Percentiles rank a stretch among this genome's conserved stretches.
Conservation (phyloP, 2,113 vertebrate genomes). For the Felis catus region DNA sequence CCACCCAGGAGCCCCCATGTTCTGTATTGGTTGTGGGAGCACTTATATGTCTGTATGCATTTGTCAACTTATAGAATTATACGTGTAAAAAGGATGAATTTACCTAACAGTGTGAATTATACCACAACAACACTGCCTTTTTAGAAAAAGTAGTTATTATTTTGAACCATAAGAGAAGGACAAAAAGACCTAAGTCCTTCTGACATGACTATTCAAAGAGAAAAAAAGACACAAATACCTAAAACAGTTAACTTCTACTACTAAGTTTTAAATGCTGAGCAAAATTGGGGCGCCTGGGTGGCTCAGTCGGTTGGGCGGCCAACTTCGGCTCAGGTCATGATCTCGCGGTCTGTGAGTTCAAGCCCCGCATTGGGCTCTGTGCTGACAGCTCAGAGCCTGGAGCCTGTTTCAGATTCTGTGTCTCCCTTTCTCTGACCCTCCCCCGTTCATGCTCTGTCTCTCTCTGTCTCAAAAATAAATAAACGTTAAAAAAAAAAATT, state of each 20-base stretch:
- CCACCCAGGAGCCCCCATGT: too few species aligned
- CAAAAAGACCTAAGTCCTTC: background rate
- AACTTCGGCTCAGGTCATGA: too few species aligned
- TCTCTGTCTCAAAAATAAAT: too few species aligned
- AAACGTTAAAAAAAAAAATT: background rate
- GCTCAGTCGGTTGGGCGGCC: too few species aligned
- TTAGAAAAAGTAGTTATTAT: background rate
- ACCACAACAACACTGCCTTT: background rate
- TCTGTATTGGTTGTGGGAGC: background rate
- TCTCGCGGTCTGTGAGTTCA: too few species aligned
- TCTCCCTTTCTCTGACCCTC: too few species aligned
- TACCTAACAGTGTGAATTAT: background rate
- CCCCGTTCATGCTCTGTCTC: too few species aligned
- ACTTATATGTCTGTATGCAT: background rate
- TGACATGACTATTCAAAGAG: background rate
- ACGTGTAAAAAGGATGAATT: background rate
- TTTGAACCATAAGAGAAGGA: background rate
- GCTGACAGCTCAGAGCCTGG: too few species aligned
- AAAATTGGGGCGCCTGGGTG: background rate
- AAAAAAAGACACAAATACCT: background rate
- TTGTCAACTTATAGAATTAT: background rate
- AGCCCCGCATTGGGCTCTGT: too few species aligned
- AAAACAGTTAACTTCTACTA: background rate
- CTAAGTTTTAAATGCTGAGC: background rate
- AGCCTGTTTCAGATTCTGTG: too few species aligned